Conservation (phyloP, 2,113 vertebrate species). For the Climacteris rufus region DNA sequence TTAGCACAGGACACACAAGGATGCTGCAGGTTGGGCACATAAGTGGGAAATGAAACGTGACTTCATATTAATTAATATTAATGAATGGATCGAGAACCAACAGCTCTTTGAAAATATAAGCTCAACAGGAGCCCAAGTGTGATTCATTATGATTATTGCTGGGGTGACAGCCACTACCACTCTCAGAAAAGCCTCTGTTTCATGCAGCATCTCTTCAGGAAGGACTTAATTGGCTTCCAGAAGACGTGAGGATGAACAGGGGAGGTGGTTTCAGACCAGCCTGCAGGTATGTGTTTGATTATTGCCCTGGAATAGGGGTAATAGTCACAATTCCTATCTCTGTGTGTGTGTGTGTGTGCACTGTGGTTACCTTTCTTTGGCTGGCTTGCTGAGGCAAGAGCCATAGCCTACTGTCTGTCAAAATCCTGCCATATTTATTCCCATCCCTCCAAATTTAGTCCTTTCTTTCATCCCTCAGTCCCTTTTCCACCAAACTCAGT, state of each 20-base stretch:
- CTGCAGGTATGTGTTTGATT: not conserved
- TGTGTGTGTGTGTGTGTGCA: not conserved
- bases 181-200: slow-evolving; percentile 30
- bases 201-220: not conserved
- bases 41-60: slow-evolving; percentile 41
- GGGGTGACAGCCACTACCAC: slow-evolving; percentile 31
- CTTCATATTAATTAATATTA: slow-evolving; percentile 61
- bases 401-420: not conserved
- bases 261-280: not conserved
- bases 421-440: not conserved
- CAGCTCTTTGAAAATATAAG: slow-evolving; percentile 40
- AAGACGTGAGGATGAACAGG: not conserved
- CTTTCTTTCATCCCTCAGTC: not conserved
- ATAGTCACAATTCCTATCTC: not conserved
- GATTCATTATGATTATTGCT: slow-evolving; percentile 59
- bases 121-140: slow-evolving; percentile 30
- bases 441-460: not conserved
- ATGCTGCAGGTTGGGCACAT: slow-evolving; percentile 30
- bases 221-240: slow-evolving; percentile 45
- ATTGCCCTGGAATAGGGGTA: not conserved
- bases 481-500: not conserved
- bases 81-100: slow-evolving; percentile 16
- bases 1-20: slow-evolving; percentile 30
- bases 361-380: not conserved
- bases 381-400: not conserved